Conservation (phyloP, 2,113 vertebrate species). For the Pithys albifrons region DNA sequence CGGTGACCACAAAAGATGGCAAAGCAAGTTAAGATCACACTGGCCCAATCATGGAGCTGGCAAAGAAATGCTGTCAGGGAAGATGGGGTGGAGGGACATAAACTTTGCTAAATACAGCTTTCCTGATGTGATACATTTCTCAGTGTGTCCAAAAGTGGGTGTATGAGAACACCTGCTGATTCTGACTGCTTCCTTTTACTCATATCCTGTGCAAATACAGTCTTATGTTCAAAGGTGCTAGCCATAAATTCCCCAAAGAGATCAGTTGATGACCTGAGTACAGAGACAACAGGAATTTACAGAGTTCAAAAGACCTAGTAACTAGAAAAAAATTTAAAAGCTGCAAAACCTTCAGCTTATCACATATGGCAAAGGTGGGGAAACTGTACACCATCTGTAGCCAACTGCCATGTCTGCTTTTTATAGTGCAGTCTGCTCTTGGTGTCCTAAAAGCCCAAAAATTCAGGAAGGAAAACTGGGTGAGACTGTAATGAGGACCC, state of each 20-base stretch:
- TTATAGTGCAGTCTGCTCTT: not conserved
- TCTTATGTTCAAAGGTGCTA: not conserved
- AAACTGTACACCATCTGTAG: not conserved
- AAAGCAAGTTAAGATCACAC: not conserved
- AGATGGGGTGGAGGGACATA: not conserved
- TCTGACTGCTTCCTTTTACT: slow-evolving; percentile 76
- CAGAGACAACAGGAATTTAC: slow-evolving; percentile 11
- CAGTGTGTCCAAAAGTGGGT: slow-evolving; percentile 37
- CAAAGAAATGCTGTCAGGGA: not conserved
- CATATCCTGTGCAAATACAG: slow-evolving; percentile 70
- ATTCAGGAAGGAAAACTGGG: not conserved
- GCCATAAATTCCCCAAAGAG: slow-evolving; percentile 7
- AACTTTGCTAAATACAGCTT: slow-evolving; percentile 69
- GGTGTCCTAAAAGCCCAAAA: not conserved
- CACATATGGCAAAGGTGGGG: not conserved
- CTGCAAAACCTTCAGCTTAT: not conserved
- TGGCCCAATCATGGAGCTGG: not conserved
- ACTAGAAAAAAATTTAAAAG: not conserved
- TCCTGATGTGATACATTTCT: slow-evolving; percentile 8
- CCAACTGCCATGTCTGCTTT: not conserved
- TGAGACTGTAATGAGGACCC: not conserved
- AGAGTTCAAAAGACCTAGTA: not conserved
- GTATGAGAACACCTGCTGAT: slow-evolving; percentile 44
- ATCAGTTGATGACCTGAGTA: not conserved
- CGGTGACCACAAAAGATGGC: not conserved